Base-by-base conservation (phyloP, 2,888 invertebrate genomes). In the Agrypnus murinus region DNA sequence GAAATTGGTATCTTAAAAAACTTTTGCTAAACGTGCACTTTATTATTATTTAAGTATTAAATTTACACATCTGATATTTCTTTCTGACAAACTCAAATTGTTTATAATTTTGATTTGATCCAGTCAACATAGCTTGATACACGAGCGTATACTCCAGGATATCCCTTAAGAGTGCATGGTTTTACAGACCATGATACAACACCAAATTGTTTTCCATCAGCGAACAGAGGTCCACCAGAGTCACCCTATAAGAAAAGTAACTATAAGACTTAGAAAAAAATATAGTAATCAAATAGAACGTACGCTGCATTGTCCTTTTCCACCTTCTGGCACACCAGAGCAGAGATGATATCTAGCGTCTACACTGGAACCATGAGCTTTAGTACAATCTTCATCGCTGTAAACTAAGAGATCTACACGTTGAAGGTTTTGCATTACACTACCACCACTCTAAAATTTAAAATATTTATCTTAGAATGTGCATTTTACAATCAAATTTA, bases 111-210 rank as follows among this genome's bases (percentile, higher is more conserved):
- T n/a, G n/a, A n/a, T n/a, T n/a, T n/a, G n/a, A 83, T 83, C 83
- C 82, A 83, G 43, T 77, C 75, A 36, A 79, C 71, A 50, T 75
- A 83, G n/a, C 59, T 72, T 1, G 86, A 80, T 1, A 87, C 86
- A 71, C 84, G 84, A 1, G 87, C 84, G 57, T 84, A 87, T 6
- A 87, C 86, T 3, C 86, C 87, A 0, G 87, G 87, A 75, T 83
- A 86, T 3, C 84, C 85, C 1, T 81, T 79, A 3, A 80, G 74
- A 0, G 86, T 81, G 53, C 87, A 87, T 1, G 86, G 86, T 72
- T 86, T 86, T 0, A 81, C 76, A 67, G 86, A 85, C 86, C 86
- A 87, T 0, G 86, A 86, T 1, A 86, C 86, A 46, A 87, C 81
- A 17, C 86, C 86, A 8, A 85, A 78, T 74, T 84, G 84, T 10